A percentile compares a stretch with the other conserved stretches of the same genome.
These are phyloP conservation scores for Thrips palmi DNA, from an alignment of 1,140 invertebrate genomes.

Conservation along the genomic window DNA sequence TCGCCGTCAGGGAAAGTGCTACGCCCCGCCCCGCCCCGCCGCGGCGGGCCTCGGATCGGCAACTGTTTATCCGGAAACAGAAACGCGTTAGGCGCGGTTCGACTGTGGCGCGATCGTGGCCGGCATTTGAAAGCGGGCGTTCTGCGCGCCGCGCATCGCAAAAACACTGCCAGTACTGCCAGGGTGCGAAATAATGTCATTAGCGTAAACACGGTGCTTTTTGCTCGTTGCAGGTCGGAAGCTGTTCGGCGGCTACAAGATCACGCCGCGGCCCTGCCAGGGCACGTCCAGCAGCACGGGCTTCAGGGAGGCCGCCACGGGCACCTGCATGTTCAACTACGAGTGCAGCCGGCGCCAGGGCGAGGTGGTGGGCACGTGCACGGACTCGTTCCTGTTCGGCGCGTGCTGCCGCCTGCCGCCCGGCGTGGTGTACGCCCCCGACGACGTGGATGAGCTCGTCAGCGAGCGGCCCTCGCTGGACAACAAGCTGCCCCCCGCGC, in stretches of 20 bases:
- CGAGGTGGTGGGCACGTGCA: slow-evolving; percentile 69
- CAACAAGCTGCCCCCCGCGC: slow-evolving; percentile 4
- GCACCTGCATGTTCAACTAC: slow-evolving; percentile 90
- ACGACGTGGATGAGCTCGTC: not conserved
- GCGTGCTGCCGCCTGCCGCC: slow-evolving; percentile 61
- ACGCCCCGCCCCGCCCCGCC: no score
- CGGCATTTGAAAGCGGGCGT: no score
- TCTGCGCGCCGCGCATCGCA: no score
- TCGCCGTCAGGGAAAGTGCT: no score
- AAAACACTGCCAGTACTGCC: no score
- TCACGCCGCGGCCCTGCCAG: slow-evolving; percentile 57
- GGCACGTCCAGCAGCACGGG: slow-evolving; percentile 27
- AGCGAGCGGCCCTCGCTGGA: slow-evolving; percentile 4
- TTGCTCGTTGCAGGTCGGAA: slow-evolving; percentile 44
- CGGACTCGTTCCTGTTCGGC: slow-evolving; percentile 81
- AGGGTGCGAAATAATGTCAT: no score
- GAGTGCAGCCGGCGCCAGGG: slow-evolving; percentile 66
- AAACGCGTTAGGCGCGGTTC: no score
- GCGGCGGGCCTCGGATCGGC: no score
- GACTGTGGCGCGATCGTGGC: no score
- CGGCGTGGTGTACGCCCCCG: slow-evolving; percentile 13
- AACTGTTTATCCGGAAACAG: no score
- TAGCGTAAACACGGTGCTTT: no score
- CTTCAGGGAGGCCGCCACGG: slow-evolving; percentile 23
- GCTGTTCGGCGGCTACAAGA: slow-evolving; percentile 67